Percentiles rank a stretch among this genome's conserved stretches.
phyloP scores from a whole-genome alignment of 2,888 invertebrate genomes.

The Baronia brevicornis region DNA sequence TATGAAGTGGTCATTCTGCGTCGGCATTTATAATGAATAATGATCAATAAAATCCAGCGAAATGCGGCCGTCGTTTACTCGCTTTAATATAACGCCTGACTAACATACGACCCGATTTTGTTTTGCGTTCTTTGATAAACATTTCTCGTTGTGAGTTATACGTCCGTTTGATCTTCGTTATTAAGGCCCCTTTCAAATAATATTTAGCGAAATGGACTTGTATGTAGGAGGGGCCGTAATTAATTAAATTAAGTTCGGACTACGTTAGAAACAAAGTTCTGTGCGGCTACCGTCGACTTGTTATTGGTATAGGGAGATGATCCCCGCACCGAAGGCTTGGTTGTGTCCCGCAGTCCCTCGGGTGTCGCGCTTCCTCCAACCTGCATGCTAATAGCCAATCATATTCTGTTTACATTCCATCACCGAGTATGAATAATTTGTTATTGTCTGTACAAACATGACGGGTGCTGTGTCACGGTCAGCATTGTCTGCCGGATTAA shows the following conservation, averaged over 20 bases:
- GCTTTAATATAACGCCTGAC: slow-evolving; percentile 32
- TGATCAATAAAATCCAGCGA: slow-evolving; percentile 57
- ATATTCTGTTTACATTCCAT: slow-evolving; percentile 76
- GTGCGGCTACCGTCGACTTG: slow-evolving; percentile 58
- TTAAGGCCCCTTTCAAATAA: slow-evolving; percentile 52
- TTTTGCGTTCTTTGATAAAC: slow-evolving; percentile 41
- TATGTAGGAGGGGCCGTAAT: slow-evolving; percentile 53
- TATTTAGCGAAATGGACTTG: slow-evolving; percentile 63
- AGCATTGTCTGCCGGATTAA: slow-evolving; percentile 68
- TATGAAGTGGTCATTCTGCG: slow-evolving; percentile 42
- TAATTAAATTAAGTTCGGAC: slow-evolving; percentile 72
- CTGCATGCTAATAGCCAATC: slow-evolving; percentile 72
- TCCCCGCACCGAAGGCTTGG: slow-evolving; percentile 35
- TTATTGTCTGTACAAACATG: slow-evolving; percentile 69
- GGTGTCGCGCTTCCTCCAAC: slow-evolving; percentile 43
- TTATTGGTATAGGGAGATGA: slow-evolving; percentile 65
- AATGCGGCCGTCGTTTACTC: slow-evolving; percentile 39
- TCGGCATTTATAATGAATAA: slow-evolving; percentile 58
- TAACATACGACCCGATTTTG: slow-evolving; percentile 34
- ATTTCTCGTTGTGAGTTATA: slow-evolving; percentile 35
- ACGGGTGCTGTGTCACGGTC: slow-evolving; percentile 50
- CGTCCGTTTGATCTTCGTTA: slow-evolving; percentile 55
- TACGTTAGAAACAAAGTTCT: slow-evolving; percentile 66
- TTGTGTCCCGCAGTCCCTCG: slow-evolving; percentile 39
- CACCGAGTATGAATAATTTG: slow-evolving; percentile 73